phyloP scores from a whole-genome alignment of 2,113 vertebrate genomes.

The Chaenocephalus aceratus region DNA sequence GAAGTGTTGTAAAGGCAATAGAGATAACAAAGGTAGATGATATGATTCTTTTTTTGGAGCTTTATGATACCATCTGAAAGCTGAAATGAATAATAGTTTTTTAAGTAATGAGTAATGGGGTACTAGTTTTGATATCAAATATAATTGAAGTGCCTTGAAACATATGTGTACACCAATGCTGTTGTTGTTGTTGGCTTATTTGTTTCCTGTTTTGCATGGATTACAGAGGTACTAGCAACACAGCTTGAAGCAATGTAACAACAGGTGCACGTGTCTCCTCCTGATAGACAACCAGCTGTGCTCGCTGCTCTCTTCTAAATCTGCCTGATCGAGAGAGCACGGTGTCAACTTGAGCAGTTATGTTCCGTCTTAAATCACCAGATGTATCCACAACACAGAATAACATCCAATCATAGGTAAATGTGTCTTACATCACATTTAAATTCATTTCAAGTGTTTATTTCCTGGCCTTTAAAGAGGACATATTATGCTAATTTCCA shows the following conservation, averaged over 20 bases:
- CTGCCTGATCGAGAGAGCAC: conserved; percentile 5
- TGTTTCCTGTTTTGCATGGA: conserved; percentile 4
- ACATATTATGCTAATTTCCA: too few relatives aligned
- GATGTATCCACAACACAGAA: neutral
- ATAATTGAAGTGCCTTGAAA: conserved; percentile 12
- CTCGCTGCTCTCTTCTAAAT: conserved; percentile 3
- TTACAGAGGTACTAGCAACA: conserved; percentile 8
- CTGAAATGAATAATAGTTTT: conserved; percentile 19
- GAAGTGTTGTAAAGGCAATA: conserved; percentile 40
- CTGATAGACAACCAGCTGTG: conserved; percentile 35
- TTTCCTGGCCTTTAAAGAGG: neutral
- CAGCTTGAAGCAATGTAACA: conserved; percentile 10
- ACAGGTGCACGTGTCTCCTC: conserved; percentile 20
- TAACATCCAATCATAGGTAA: neutral
- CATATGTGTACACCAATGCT: neutral
- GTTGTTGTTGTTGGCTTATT: conserved; percentile 12
- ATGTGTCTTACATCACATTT: neutral
- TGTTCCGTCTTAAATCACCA: neutral
- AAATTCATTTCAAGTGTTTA: neutral
- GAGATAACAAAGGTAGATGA: conserved; percentile 36
- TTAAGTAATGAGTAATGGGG: neutral
- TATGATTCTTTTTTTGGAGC: conserved; percentile 16
- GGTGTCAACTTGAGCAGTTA: neutral
- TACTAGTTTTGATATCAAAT: neutral
- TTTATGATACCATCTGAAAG: neutral